phyloP scores from a whole-genome alignment of 2,888 invertebrate genomes.

The Dicyrtomina minuta region DNA sequence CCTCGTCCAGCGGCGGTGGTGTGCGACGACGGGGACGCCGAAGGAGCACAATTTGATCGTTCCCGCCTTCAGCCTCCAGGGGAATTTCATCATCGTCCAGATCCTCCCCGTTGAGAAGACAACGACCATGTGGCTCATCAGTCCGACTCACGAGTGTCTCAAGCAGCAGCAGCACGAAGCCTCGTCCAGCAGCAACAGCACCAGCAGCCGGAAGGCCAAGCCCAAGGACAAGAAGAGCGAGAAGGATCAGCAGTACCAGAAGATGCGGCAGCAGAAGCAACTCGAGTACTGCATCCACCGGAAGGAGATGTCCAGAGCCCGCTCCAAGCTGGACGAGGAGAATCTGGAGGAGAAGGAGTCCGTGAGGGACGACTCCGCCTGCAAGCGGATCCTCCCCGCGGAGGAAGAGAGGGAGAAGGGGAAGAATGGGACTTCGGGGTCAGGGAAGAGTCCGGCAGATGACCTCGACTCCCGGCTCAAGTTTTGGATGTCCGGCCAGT shows the following conservation, averaged over 20 bases:
- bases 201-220: too few species aligned
- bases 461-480: background rate
- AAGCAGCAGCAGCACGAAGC: background rate
- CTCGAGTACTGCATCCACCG: conserved; percentile 29
- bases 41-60: conserved; percentile 34
- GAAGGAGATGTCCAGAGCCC: conserved; percentile 7
- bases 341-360: background rate
- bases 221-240: background rate
- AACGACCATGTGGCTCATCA: conserved; percentile 25
- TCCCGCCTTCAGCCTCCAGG: conserved; percentile 21
- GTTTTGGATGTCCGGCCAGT: conserved; percentile 24
- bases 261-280: background rate
- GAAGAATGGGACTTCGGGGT: background rate
- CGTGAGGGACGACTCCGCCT: background rate
- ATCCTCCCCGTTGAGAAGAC: conserved; percentile 18
- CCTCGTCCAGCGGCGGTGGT: conserved; percentile 31
- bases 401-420: background rate
- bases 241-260: background rate
- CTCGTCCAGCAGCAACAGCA: too few species aligned
- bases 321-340: conserved; percentile 3
- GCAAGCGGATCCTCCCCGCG: background rate
- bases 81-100: conserved; percentile 32
- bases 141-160: too few species aligned
- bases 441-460: background rate
- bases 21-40: conserved; percentile 16